Evolutionary conservation across 2,888 invertebrate species (phyloP), one percentile per base, ranked within the genome.

Genomic region (Latrodectus elegans): DNA sequence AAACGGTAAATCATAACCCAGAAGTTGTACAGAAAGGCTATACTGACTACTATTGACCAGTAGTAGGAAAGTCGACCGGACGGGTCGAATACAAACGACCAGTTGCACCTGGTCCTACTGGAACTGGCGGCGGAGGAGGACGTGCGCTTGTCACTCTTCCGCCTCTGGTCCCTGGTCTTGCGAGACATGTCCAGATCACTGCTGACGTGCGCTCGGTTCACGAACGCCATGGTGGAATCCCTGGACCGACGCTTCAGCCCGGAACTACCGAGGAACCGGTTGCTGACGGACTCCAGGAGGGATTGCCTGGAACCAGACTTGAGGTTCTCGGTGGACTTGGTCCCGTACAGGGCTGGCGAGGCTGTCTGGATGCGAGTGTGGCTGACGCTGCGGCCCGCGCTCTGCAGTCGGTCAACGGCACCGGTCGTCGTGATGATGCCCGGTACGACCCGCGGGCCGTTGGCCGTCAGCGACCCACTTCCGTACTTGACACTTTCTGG

Each of bases 1-100:
- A 98, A 99, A 93, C 99, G 95, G 94, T 98, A 99, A 93, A 98
- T 97, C 94, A 99, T 97, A 93, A 97, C 97, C 98, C 97, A 98
- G 92, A 98, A 96, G 93, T 98, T 98, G 94, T 98, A 98, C 92
- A 98, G 95, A 93, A 97, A 98, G 92, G 97, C 97, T 92, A 97
- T 95, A 90, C 97, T 97, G 91, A 98, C 97, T 91, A 97, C 96
- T 96, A 97, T 96, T 91, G 97, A 97, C 98, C 98, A 98, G 92
- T 97, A 97, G 94, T 98, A 98, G 93, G 97, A 97, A 90, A 99
- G 94, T 79, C 98, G 95, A 90, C 99, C 99, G 90, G 99, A 97
- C 49, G 99, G 99, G 94, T 99, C 99, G 93, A 99, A 99, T 90
- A 99, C 98, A 93, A 99, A 98, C 80, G 98, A 97, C 96, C 97